Evolutionary conservation across 2,797 vertebrate genomes (phyloP), one percentile per base, ranked within the genome.

Genomic region (Florisuga fusca): DNA sequence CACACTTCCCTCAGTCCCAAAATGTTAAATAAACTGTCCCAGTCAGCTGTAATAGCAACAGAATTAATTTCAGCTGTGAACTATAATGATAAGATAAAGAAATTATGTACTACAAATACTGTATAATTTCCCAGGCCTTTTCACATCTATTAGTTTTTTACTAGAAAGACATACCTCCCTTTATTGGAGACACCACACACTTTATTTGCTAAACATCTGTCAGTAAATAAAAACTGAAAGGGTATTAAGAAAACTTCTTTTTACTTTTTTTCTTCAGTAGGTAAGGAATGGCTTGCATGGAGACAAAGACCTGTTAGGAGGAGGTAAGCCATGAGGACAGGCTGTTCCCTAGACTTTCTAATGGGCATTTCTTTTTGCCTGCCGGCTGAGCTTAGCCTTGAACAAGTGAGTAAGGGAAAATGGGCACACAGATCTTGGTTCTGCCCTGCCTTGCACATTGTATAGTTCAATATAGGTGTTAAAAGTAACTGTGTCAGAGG

Each of bases 301-400:
- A 58, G 23, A 25, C 15, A n/a, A 45, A 75, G 55, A 31, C 2
- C 14, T n/a, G 3, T 46, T 50, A 26, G 1, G 69, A 10, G 34
- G n/a, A 81, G 19, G 31, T 13, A 66, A 77, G 12, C 29, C 54
- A 25, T 12, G 58, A 66, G 31, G 31, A 45, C 43, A 58, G 15
- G 4, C 16, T 61, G 27, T 57, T 80, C 16, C 16, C 10, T 34
- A 4, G 0, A 0, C 2, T 9, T 57, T 20, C 9, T 36, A 34
- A 48, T 1, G 1, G n/a, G 9, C 17, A 12, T 62, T 78, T 72
- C 5, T 69, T 74, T 75, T 53, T 82, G 9, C 36, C 34, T 87
- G 3, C 9, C 33, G 58, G 12, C 15, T 38, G 48, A 9, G 7
- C 12, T 82, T 59, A 57, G 22, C n/a, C 9, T 38, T 55, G 34